Evolutionary conservation across 2,113 vertebrate genomes (phyloP).

Genomic region (Arenaria interpres): DNA sequence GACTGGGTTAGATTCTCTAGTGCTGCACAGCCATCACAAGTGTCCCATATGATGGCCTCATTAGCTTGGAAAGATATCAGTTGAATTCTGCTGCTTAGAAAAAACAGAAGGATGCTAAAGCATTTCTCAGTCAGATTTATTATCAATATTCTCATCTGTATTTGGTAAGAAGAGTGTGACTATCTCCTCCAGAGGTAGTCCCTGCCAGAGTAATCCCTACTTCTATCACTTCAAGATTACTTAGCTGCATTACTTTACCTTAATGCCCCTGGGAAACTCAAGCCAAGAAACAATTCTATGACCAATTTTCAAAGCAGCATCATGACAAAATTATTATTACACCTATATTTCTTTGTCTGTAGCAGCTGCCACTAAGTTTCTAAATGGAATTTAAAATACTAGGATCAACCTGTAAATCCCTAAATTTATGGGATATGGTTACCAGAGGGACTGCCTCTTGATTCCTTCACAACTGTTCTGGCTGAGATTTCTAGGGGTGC

Average conservation of each 20-base stretch:
- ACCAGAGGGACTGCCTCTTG: not conserved
- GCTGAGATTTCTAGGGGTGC: not conserved
- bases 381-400: slow-evolving; percentile 37
- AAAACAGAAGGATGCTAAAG: slow-evolving; percentile 20
- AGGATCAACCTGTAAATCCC: slow-evolving; percentile 24
- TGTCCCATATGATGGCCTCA: not conserved
- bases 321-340: slow-evolving; percentile 28
- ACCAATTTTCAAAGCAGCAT: slow-evolving; percentile 3
- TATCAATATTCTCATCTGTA: slow-evolving; percentile 22
- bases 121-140: slow-evolving; percentile 29
- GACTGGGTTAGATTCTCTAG: not conserved
- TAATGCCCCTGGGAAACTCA: not conserved
- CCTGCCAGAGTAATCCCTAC: slow-evolving; percentile 21
- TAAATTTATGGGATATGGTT: slow-evolving; percentile 17
- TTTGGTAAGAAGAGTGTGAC: not conserved
- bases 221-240: slow-evolving; percentile 28
- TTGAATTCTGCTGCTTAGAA: not conserved
- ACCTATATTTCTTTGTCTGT: not conserved
- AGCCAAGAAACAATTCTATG: not conserved
- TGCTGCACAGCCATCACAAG: not conserved
- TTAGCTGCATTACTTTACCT: slow-evolving; percentile 15
- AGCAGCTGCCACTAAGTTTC: slow-evolving; percentile 6
- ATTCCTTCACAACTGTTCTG: not conserved
- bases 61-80: not conserved
- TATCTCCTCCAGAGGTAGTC: slow-evolving; percentile 11